Evolutionary conservation across 2,113 vertebrate genomes (phyloP), one percentile per base, ranked within the genome.

Genomic region (Electrona antarctica): DNA sequence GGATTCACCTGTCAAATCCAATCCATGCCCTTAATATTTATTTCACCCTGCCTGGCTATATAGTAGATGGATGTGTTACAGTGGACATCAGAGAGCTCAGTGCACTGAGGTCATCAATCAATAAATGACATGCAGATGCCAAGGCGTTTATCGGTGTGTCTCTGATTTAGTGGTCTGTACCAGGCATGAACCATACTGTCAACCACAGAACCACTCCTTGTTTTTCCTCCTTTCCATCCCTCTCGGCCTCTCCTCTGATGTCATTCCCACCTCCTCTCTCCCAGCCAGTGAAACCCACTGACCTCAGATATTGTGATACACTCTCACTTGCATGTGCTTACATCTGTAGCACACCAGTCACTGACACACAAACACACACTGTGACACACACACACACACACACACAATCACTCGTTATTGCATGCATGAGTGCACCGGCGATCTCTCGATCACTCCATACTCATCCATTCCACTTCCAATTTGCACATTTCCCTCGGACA

Each of bases 261-360:
- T 41, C 33, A 41, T 41, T 41, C 33, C 33, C 33, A 41, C 33
- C 60, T 60, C 49, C 73, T 51, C 46, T 41, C 12, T 52, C 52
- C 14, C 14, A 7, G 8, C 66, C 73, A 59, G 8, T 15, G 7
- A 62, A 58, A 65, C 76, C 28, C 56, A 14, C 66, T 77, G 76
- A 85, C 69, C 73, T 68, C 67, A 72, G 62, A 74, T 0, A 5
- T 80, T 1, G 15, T 57, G 48, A 13, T 45, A 28, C 69, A 55
- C 9, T 51, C 21, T 21, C 21, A 21, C 21, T 21, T 21, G 21
- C 21, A 21, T 21, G 21, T 21, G 21, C 21, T 21, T 21, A 21
- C 21, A 21, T 21, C 21, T 21, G 21, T 21, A 21, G 21, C 21
- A 21, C 21, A 21, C 21, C 21, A 21, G 21, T 21, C 1, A 21